Base-by-base conservation (phyloP, 2,797 vertebrate species). In the Lagodon rhomboides region DNA sequence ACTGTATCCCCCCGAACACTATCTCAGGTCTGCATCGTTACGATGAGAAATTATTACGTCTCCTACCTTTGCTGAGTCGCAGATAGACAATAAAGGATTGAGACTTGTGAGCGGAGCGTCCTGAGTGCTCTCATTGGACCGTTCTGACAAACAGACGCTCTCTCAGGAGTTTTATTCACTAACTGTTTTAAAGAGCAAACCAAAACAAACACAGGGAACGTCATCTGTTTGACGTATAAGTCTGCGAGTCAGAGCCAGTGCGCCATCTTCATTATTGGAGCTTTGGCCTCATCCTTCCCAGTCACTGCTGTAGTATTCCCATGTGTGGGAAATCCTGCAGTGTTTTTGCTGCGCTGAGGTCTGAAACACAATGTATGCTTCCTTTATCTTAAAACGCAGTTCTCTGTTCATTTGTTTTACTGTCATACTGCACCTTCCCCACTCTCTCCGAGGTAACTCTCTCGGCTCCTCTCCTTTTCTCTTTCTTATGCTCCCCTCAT, bases 371-470 rank as follows among this genome's bases (percentile, higher is more conserved):
- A 50, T 67, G 47, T 70, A 72, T 64, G 38, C 82, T 77, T 59
- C 49, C 54, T 58, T 89, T 87, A 87, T 88, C 88, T 80, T 25
- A 49, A 73, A 68, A 73, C 3, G 4, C 80, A 86, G 73, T 51
- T 72, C 22, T 69, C 41, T 66, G 15, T 61, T 85, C 43, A 71
- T 83, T 82, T 79, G 38, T 75, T 82, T 81, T 82, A 44, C 38
- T 65, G 62, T 85, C 71, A 77, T 18, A 69, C 10, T 82, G 71
- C 56, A 73, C 66, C 22, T 67, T 73, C 51, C 41, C 53, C 25
- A 76, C 23, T 69, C 30, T 75, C 65, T 55, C 53, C 61, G 38
- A 25, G 15, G 61, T 62, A 77, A 25, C 18, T 51, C n/a, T 34
- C 61, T 49, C n/a, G 12, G 15, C 34, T 68, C 53, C 22, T 60